Base-by-base conservation (phyloP, 30 jellyfish, hydroid and myxozoan genomes). In the Aurelia coerulea region DNA sequence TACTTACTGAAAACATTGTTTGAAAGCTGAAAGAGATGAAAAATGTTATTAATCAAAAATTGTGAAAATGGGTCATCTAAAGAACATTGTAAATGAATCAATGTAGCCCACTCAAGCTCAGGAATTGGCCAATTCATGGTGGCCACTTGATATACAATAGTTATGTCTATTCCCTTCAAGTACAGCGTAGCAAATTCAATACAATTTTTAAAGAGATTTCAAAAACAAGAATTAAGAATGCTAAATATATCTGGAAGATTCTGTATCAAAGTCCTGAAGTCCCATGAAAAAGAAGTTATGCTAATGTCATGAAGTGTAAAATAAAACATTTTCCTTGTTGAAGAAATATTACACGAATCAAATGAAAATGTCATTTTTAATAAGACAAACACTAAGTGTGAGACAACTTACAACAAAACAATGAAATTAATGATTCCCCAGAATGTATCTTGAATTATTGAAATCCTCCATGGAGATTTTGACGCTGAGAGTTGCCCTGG, bases 401-500 rank as follows among this genome's bases (percentile, higher is more conserved):
- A 68, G 4, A 56, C 11, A 5, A 90, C 97, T 90, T 73, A 90
- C 97, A 90, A 90, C 31, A 90, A 71, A 15, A 84, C 95, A 52
- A 90, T 64, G 54, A 90, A 84, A 56, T 90, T 90, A 2, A 90
- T 54, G 73, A 90, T 52, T n/a, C 90, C 95, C 97, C 97, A 90
- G 62, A 90, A 90, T 13, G 77, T 53, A 56, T 90, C 95, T 68
- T 88, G 84, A 54, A 90, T 52, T 32, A 83, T 78, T 62, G 97
- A 90, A 8, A 90, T 5, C 54, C 97, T 79, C 97, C 97, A 90
- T 15, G 97, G 90, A 15, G 97, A 90, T 68, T 56, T 70, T 7
- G 90, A 68, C 64, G 63, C 97, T 35, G 91, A 81, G 2, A 90
- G 82, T 2, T 73, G 84, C 4, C 97, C 97, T 90, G 82, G 42